Conservation (phyloP, 2,113 vertebrate genomes). For the Hypomesus transpacificus region DNA sequence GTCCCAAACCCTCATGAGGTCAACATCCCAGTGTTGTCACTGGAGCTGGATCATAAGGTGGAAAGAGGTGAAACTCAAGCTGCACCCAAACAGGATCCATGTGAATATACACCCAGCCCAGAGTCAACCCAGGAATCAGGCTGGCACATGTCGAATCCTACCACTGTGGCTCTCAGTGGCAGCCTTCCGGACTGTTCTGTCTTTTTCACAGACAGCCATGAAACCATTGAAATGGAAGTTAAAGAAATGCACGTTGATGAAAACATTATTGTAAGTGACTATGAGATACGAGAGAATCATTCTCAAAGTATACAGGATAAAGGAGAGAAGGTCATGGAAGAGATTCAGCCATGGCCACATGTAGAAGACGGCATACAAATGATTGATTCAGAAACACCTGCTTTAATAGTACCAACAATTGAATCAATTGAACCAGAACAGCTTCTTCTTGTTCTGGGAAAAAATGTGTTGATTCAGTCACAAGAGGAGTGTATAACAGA, state of each 20-base stretch:
- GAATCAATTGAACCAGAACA: constrained; percentile 39
- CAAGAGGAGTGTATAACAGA: background rate
- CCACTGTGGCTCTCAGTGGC: constrained; percentile 16
- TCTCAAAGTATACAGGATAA: constrained; percentile 7
- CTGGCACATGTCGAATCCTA: constrained; percentile 12
- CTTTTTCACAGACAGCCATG: constrained; percentile 23
- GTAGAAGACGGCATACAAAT: constrained; percentile 35
- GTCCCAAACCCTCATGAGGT: constrained; percentile 15
- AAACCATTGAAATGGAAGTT: constrained; percentile 20
- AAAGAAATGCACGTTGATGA: constrained; percentile 9
- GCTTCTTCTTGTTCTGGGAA: constrained; percentile 5
- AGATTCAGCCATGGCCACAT: constrained; percentile 13
- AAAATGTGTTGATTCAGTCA: background rate
- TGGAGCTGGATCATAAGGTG: constrained; percentile 15
- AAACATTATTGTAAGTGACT: constrained; percentile 7
- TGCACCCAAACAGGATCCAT: constrained; percentile 27
- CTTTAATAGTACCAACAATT: constrained; percentile 20
- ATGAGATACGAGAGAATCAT: constrained; percentile 2
- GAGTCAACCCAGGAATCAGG: constrained; percentile 3
- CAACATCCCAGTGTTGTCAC: constrained; percentile 21
- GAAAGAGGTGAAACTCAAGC: constrained; percentile 30
- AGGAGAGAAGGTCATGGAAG: constrained; percentile 56
- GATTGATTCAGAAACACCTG: constrained; percentile 30
- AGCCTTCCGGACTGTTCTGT: constrained; percentile 14
- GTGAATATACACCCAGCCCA: constrained; percentile 19